Evolutionary conservation across 2,113 vertebrate genomes (phyloP).

Genomic region (Sakesphorus luctuosus): DNA sequence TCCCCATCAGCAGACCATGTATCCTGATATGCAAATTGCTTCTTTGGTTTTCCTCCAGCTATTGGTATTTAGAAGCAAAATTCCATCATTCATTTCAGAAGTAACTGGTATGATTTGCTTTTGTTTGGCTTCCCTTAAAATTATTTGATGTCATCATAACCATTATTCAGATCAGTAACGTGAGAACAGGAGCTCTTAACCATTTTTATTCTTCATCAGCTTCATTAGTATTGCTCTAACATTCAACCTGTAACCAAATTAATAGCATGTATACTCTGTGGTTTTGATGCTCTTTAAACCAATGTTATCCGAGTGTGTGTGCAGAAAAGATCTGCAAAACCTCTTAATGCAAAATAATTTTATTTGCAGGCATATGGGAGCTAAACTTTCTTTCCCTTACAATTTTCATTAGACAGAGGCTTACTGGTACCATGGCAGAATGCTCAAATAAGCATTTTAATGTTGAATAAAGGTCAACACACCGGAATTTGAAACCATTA

Average conservation of each 20-base stretch:
- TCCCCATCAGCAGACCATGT: background rate
- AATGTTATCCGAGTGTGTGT: background rate
- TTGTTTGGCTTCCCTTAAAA: background rate
- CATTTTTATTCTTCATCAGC: background rate
- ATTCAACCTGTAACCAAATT: background rate
- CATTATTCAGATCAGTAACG: background rate
- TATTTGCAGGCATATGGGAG: conserved; percentile 33
- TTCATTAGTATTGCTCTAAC: background rate
- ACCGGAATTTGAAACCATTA: conserved; percentile 80
- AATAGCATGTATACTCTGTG: background rate
- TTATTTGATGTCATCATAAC: background rate
- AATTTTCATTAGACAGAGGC: conserved; percentile 75
- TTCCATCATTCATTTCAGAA: background rate
- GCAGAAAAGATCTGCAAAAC: background rate
- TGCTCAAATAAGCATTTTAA: conserved; percentile 82
- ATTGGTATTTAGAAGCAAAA: background rate
- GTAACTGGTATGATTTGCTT: background rate
- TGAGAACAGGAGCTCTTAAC: background rate
- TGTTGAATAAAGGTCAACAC: conserved; percentile 82
- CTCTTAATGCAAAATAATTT: conserved; percentile 14
- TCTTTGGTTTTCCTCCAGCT: background rate
- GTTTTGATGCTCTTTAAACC: background rate
- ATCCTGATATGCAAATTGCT: background rate
- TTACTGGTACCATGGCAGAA: conserved; percentile 72
- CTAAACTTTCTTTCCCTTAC: conserved; percentile 76